Evolutionary conservation across 2,797 vertebrate species (phyloP).

Genomic region (Tolypeutes matacus): DNA sequence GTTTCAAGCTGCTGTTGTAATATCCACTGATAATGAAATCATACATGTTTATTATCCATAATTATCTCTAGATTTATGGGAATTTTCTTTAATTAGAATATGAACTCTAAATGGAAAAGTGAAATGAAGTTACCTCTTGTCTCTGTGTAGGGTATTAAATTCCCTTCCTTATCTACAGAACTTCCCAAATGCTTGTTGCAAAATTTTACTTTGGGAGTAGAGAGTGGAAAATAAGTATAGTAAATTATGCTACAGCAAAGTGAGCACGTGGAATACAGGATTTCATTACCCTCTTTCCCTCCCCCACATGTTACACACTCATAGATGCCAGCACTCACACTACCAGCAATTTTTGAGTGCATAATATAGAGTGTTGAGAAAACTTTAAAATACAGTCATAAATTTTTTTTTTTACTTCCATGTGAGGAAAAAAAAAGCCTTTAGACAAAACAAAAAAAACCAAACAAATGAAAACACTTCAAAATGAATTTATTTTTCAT

Average conservation of each 20-base stretch:
- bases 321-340: not conserved
- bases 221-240: not conserved
- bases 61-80: slow-evolving; percentile 67
- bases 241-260: not conserved
- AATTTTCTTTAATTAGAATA: slow-evolving; percentile 74
- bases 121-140: slow-evolving; percentile 67
- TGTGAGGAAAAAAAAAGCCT: not conserved
- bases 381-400: not conserved
- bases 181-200: not conserved
- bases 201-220: not conserved
- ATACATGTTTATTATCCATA: slow-evolving; percentile 56
- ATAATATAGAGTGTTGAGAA: not conserved
- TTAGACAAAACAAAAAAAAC: not conserved
- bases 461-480: too few relatives aligned
- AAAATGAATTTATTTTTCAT: too few relatives aligned
- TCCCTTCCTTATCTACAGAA: not conserved
- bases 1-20: not conserved
- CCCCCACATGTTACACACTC: accelerated
- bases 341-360: not conserved
- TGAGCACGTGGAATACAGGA: not conserved
- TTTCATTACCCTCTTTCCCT: not conserved
- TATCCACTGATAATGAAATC: slow-evolving; percentile 64
- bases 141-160: not conserved
- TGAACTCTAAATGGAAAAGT: slow-evolving; percentile 67
- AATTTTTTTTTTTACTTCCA: not conserved